phyloP scores from a whole-genome alignment of 2,797 vertebrate species.

The Remorina albescens region DNA sequence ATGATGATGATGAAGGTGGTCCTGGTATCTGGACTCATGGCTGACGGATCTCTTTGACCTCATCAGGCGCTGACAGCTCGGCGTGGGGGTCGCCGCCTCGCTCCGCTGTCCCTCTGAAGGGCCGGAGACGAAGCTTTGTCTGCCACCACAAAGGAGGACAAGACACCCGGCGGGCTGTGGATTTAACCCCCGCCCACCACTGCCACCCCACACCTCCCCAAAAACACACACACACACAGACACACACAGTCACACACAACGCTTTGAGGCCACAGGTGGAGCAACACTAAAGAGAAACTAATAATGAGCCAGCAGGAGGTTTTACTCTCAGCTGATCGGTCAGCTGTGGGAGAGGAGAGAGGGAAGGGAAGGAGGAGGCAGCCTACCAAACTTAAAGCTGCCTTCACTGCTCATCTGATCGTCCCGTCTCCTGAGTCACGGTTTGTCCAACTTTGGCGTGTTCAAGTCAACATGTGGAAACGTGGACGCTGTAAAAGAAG shows the following conservation, averaged over 20 bases:
- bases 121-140: constrained; percentile 52
- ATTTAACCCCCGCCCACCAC: constrained; percentile 62
- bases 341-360: constrained; percentile 33
- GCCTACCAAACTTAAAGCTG: no score
- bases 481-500: no score
- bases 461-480: no score
- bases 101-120: constrained; percentile 47
- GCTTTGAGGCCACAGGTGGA: constrained; percentile 49
- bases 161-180: constrained; percentile 57
- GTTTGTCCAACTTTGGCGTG: no score
- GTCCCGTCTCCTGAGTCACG: no score
- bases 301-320: constrained; percentile 56
- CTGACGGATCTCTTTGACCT: constrained; percentile 42
- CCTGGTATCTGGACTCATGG: constrained; percentile 55
- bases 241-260: not conserved
- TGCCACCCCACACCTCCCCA: no score
- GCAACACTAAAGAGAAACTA: constrained; percentile 13
- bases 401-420: no score
- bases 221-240: not conserved
- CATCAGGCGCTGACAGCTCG: constrained; percentile 60
- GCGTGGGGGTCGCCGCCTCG: constrained; percentile 32
- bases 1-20: constrained; percentile 47
- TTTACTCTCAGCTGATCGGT: constrained; percentile 60
- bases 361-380: no score
- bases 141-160: constrained; percentile 49